Percentiles rank a stretch among this genome's conserved stretches.
These are phyloP conservation scores for Limenitis camilla DNA, from an alignment of 2,888 invertebrate species.

Conservation along the genomic window DNA sequence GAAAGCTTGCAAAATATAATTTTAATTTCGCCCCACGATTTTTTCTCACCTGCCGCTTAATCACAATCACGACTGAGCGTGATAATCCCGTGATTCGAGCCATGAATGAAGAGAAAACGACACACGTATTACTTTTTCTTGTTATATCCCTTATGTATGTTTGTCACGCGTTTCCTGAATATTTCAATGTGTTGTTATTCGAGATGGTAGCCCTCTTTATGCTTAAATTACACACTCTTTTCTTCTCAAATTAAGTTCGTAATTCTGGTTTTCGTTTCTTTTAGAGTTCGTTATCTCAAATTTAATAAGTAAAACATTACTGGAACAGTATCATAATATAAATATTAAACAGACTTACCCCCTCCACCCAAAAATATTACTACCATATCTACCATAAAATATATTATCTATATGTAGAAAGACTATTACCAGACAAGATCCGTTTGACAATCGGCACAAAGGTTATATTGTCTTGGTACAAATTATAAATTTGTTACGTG, in stretches of 20 bases:
- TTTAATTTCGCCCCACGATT: conserved; percentile 48
- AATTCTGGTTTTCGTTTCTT: neutral
- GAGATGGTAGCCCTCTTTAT: conserved; percentile 5
- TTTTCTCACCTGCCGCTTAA: conserved; percentile 49
- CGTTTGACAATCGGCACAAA: too few species aligned
- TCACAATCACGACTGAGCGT: conserved; percentile 55
- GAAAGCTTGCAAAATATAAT: conserved; percentile 46
- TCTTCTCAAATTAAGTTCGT: neutral
- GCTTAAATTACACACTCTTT: conserved; percentile 1
- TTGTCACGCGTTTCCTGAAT: conserved; percentile 34
- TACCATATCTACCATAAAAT: too few species aligned
- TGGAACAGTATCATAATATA: too few species aligned
- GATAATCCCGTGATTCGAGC: conserved; percentile 49
- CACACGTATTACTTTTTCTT: conserved; percentile 48
- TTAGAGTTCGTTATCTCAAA: neutral
- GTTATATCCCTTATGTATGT: conserved; percentile 41
- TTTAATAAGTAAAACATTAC: too few species aligned
- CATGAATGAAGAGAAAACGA: conserved; percentile 51
- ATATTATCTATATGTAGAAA: too few species aligned
- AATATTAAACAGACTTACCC: too few species aligned
- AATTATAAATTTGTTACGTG: too few species aligned
- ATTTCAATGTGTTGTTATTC: conserved; percentile 11
- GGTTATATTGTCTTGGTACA: too few species aligned
- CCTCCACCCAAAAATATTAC: too few species aligned
- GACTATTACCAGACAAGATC: too few species aligned